Evolutionary conservation across 1,140 invertebrate genomes (phyloP), one percentile per base, ranked within the genome.

Genomic region (Drosophila busckii): DNA sequence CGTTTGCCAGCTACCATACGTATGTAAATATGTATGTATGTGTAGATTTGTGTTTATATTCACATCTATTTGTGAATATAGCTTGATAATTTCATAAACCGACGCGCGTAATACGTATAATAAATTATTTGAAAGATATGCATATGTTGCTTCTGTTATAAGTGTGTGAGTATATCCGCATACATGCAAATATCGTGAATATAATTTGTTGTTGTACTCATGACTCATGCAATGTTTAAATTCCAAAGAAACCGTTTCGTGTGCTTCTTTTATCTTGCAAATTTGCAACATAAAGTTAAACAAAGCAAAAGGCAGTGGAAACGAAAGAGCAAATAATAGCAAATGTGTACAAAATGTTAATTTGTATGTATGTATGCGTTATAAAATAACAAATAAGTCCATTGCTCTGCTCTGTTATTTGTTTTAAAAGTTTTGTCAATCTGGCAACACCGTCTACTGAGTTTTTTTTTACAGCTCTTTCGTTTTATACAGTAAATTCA

Each of bases 201-300:
- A n/a, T n/a, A n/a, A n/a, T n/a, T n/a, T n/a, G n/a, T n/a, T n/a
- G n/a, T n/a, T n/a, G n/a, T n/a, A n/a, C n/a, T 34, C 28, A 50
- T 68, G 65, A 68, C 54, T 68, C 65, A 68, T 68, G 19, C 44
- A 17, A 64, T 68, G 31, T 65, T 49, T 16, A 59, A 64, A 64
- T 68, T 59, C 56, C 60, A 49, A 62, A 56, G 50, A 62, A 66
- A 55, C 37, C 56, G 42, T 54, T 60, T 60, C 32, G 35, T 23
- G 46, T 60, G 22, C 48, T 13, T 35, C 49, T 61, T 62, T 58
- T 50, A 28, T 25, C 41, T 61, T 56, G 53, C 37, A 23, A 46
- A 46, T 60, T 62, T 56, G 42, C 38, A 37, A 50, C 32, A 26
- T 46, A 35, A 53, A 45, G 46, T 53, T 41, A 9, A 26, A 17